Percentiles rank a stretch among this genome's conserved stretches.
Evolutionary conservation across 2,797 vertebrate species (phyloP).

Genomic region (Triplophysa bombifrons): DNA sequence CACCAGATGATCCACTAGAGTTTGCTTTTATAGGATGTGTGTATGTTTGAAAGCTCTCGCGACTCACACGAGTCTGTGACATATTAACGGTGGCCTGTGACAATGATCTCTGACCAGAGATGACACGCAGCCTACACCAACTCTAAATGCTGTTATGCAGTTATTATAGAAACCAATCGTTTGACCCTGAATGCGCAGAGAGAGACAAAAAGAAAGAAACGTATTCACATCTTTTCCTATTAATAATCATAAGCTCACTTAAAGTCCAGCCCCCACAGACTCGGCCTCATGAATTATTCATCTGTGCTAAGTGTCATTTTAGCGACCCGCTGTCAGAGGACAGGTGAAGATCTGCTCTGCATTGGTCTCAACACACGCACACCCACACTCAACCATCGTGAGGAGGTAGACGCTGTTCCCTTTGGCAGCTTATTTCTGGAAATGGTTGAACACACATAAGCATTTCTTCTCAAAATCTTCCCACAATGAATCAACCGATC

Average conservation of each 20-base stretch:
- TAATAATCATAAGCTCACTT: slow-evolving; percentile 56
- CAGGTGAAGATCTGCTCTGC: slow-evolving; percentile 36
- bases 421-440: too few relatives aligned
- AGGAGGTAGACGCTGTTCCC: too few relatives aligned
- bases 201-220: slow-evolving; percentile 9
- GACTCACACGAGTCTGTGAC: neutral
- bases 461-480: neutral
- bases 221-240: slow-evolving; percentile 45
- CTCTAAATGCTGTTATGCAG: neutral
- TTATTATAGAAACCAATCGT: neutral
- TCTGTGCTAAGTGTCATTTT: slow-evolving; percentile 58
- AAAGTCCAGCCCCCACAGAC: slow-evolving; percentile 27
- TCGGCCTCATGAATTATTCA: slow-evolving; percentile 59
- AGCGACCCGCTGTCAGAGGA: slow-evolving; percentile 48
- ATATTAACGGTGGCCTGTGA: neutral
- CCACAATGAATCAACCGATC: neutral
- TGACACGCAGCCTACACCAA: neutral
- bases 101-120: neutral
- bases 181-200: neutral
- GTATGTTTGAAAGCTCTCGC: slow-evolving; percentile 9
- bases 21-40: slow-evolving; percentile 53
- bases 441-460: too few relatives aligned
- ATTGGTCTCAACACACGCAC: slow-evolving; percentile 28
- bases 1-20: slow-evolving; percentile 43
- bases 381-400: neutral